Evolutionary conservation across 30 jellyfish, hydroid and myxozoan species (phyloP), one percentile per base, ranked within the genome.

Genomic region (Chironex yamaguchii): DNA sequence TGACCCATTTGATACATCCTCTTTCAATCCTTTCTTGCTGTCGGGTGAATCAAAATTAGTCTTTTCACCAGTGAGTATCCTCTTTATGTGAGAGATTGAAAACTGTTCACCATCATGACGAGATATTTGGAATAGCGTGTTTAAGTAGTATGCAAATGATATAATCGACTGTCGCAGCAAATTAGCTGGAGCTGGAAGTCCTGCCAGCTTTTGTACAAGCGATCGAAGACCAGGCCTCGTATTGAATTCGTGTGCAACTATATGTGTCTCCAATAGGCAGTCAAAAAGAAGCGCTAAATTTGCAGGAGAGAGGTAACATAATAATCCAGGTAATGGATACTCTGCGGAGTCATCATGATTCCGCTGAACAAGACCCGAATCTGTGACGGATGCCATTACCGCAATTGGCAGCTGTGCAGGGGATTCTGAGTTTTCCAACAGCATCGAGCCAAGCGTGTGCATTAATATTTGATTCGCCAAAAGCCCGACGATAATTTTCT

Each of bases 101-200:
- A 94, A 88, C 27, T 77, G 75, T 52, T 94, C 99, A 0, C 99
- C 99, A 52, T 94, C 99, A 54, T 94, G 97, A 24, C 97, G 88
- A 0, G 99, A 94, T 30, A 94, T 94, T 53, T 94, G 99, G 66
- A 94, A 94, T 73, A 94, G 36, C 11, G 99, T 94, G 68, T 94
- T 94, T 79, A 94, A 88, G 49, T 94, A 94, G 80, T 81, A 88
- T 4, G 99, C 99, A 78, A 86, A 89, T 3, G 99, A 76, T 26
- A 97, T 94, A 2, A 94, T 94, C 26, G 99, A 88, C 81, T 89
- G 97, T 24, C 99, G 97, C 30, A 94, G 72, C 42, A 94, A 62
- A 82, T 94, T 94, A 3, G 97, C 96, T 29, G 99, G 96, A 0
- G 93, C 92, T 9, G 97, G 92, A 49, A 94, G 88, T 25, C 81